A percentile compares a stretch with the other conserved stretches of the same genome.
Evolutionary conservation across 2,113 vertebrate species (phyloP).

Genomic region (Aramus guarauna): DNA sequence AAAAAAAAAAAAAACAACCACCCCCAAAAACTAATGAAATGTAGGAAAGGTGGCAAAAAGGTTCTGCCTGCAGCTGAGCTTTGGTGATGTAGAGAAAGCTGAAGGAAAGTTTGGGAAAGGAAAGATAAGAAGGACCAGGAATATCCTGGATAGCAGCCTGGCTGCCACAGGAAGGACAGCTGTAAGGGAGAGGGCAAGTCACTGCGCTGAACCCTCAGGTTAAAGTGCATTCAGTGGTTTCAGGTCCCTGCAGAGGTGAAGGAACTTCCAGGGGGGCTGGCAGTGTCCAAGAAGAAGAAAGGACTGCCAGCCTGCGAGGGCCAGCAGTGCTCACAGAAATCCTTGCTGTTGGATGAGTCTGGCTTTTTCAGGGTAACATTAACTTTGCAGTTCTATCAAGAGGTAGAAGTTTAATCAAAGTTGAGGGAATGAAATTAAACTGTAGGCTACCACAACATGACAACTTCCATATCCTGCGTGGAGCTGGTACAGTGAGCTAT

Average conservation of each 20-base stretch:
- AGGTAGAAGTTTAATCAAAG: rapidly evolving
- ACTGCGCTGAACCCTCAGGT: neutral
- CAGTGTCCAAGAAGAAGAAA: neutral
- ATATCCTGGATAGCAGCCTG: rapidly evolving
- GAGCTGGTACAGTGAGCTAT: neutral
- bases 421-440: neutral
- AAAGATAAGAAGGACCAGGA: neutral
- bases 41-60: neutral
- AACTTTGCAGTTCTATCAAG: neutral
- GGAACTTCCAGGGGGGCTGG: neutral
- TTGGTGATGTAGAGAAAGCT: neutral
- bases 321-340: neutral
- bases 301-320: rapidly evolving
- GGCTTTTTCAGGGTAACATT: neutral
- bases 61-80: neutral
- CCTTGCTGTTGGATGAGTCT: neutral
- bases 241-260: neutral
- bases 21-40: too few species aligned
- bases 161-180: rapidly evolving
- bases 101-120: neutral
- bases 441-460: too few species aligned
- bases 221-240: neutral
- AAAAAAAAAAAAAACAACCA: neutral
- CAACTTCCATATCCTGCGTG: neutral
- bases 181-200: neutral